Base-by-base conservation (phyloP, 64 coral and sea anemone species). In the Hydrozoanthus tunicans region DNA sequence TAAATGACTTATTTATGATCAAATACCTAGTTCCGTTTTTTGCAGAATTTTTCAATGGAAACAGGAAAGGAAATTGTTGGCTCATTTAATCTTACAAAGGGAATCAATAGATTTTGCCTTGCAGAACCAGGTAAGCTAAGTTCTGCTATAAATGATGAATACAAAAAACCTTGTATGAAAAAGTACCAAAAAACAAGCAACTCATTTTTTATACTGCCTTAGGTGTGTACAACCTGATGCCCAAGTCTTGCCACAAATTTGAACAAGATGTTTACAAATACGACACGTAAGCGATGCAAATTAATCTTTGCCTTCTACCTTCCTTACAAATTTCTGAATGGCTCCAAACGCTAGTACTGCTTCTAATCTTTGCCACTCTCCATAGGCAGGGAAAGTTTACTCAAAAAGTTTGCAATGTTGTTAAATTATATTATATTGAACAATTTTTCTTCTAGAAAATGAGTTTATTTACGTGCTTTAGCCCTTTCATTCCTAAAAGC, bases 251-350 rank as follows among this genome's bases (percentile, higher is more conserved):
- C 23, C 97, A 99, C 78, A 94, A 90, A 54, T 99, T 99, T 94
- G 94, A 96, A 67, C 97, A 99, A 92, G 94, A 99, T 81, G 92
- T 95, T 51, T 99, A 94, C 73, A 99, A 86, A 63, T 99, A 94
- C 55, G 79, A 99, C 73, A 99, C 97, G 97, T 99, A 92, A 96
- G 97, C 94, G 8, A 26, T 64, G 32, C 7, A 7, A 0, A 65
- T 67, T 14, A 53, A 24, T 6, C 5, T 79, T 15, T 58, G 0
- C 55, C 0, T 62, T 26, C 32, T 43, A 43, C 32, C 32, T 43
- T 43, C 32, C 32, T 43, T 43, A 2, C 0, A 0, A 43, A 2
- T 43, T 43, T 43, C 32, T 43, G 2, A 43, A 43, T 43, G 32
- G 32, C 32, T 1, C 32, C 32, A 43, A 43, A 43, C 2, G 2